Evolutionary conservation across 2,888 invertebrate genomes (phyloP).

Genomic region (Acrobeloides nanus): DNA sequence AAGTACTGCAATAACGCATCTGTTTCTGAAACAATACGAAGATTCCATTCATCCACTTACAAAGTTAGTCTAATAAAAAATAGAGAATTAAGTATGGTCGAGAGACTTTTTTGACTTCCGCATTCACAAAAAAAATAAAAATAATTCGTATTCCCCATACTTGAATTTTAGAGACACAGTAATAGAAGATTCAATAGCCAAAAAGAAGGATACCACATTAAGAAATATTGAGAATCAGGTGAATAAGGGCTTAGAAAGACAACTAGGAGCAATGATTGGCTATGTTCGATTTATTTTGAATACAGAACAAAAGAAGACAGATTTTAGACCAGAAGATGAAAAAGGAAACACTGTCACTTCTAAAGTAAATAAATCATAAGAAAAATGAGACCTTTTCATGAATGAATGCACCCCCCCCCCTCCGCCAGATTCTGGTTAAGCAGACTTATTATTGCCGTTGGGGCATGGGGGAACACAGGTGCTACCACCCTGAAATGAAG

Average conservation of each 20-base stretch:
- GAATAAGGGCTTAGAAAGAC: conserved; percentile 64
- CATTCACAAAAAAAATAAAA: too few relatives aligned
- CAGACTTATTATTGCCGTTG: background rate
- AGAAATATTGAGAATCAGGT: conserved; percentile 84
- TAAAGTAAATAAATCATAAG: conserved; percentile 9
- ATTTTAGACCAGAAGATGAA: conserved; percentile 65
- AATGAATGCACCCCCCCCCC: background rate
- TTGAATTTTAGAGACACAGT: conserved; percentile 68
- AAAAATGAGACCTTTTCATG: background rate
- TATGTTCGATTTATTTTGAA: conserved; percentile 84
- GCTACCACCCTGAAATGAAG: background rate
- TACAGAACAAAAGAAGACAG: conserved; percentile 86
- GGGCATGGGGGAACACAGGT: background rate
- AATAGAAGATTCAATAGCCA: conserved; percentile 78
- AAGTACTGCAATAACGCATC: conserved; percentile 81
- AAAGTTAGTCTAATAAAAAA: conserved; percentile 62
- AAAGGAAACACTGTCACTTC: conserved; percentile 22
- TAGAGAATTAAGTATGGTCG: background rate
- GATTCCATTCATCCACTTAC: conserved; percentile 81
- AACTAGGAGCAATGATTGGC: conserved; percentile 76
- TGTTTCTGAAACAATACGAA: conserved; percentile 84
- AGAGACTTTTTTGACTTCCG: background rate
- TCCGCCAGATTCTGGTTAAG: background rate
- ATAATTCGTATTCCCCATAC: too few relatives aligned
- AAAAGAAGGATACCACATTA: conserved; percentile 74